Evolutionary conservation across 2,797 vertebrate genomes (phyloP).

Genomic region (Hapalemur alaotrensis): DNA sequence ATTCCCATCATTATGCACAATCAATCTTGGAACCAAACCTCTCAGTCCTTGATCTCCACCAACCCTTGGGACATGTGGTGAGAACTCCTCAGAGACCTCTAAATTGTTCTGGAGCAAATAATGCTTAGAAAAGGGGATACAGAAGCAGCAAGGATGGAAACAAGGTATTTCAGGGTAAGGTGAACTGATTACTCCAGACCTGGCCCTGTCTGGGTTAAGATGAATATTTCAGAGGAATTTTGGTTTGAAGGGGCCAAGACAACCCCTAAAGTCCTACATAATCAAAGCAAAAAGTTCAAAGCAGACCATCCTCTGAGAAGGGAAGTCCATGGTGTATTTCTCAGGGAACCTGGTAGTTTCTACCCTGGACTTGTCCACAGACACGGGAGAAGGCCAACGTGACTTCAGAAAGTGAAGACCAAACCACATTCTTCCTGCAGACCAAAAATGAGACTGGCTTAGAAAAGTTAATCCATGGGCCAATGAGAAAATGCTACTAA

Average conservation of each 20-base stretch:
- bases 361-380: not conserved
- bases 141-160: not conserved
- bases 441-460: not conserved
- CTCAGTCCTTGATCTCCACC: not conserved
- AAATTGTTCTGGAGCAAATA: not conserved
- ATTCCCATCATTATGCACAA: not conserved
- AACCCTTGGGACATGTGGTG: not conserved
- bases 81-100: not conserved
- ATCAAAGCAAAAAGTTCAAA: not conserved
- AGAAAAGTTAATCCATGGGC: not conserved
- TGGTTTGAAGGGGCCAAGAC: not conserved
- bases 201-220: not conserved
- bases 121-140: not conserved
- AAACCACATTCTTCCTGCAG: not conserved
- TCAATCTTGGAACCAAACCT: not conserved
- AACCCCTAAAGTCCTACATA: not conserved
- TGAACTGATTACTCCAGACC: not conserved
- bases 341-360: not conserved
- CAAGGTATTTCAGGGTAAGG: not conserved
- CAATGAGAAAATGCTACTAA: not conserved
- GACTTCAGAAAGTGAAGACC: not conserved
- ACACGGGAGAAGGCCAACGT: not conserved
- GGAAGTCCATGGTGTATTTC: not conserved
- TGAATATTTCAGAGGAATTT: not conserved
- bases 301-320: not conserved